Base-by-base conservation (phyloP, 2,888 invertebrate genomes). In the Drosophila anomalipes region DNA sequence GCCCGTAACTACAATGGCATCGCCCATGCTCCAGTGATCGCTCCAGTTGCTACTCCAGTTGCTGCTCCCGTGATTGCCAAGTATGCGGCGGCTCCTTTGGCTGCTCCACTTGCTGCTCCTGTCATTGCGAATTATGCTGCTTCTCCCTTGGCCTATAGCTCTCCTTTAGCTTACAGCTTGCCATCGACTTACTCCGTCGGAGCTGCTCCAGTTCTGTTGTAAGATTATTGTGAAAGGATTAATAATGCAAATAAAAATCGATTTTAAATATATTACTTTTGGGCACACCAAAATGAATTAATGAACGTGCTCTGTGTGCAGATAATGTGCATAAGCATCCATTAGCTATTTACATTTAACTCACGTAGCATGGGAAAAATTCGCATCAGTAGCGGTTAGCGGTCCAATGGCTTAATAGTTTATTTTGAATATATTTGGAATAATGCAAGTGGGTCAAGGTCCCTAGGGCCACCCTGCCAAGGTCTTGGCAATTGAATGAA, bases 91-190 rank as follows among this genome's bases (percentile, higher is more conserved):
- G 26, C 26, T 26, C 26, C 26, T 26, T 26, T 26, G 26, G 26
- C 26, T 26, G 26, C 2, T 26, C 26, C 26, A 26, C 2, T 26
- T 26, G 26, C 26, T 26, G 26, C 26, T 26, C 26, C 26, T 26
- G 26, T 26, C 26, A 26, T 26, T 26, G 26, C 26, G 26, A 26
- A 26, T 26, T 26, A 26, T 26, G 26, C 26, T 26, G 26, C 26
- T 26, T 26, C 26, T 26, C 26, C 26, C 26, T 26, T 26, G 26
- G 26, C 26, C 26, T 26, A 26, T 26, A 26, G 26, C 26, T 26
- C 26, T 37, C 77, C 85, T 28, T 22, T 84, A 28, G 67, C 70
- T 0, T 84, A 82, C 63, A 56, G 32, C 16, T 44, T 82, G 5
- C 74, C 81, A 7, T 32, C 77, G 37, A n/a, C 61, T n/a, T 81